Conservation (phyloP, 2,113 vertebrate species). For the Cephalopholis sonnerati region DNA sequence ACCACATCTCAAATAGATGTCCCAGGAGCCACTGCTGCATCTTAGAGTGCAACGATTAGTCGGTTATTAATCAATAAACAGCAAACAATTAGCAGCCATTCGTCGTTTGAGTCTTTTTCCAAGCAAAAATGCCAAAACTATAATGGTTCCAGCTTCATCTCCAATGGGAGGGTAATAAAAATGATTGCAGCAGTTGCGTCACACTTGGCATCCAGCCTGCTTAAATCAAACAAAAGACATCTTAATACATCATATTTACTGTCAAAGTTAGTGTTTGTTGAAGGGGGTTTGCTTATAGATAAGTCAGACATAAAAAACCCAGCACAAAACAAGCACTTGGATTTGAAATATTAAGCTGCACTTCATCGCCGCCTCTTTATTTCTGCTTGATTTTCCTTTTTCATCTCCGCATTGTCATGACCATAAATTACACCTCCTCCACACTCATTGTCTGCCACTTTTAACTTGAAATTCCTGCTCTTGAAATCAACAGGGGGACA, state of each 20-base stretch:
- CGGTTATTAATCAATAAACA: too few species aligned
- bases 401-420: slow-evolving; percentile 1
- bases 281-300: background rate
- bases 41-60: background rate
- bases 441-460: background rate
- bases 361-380: slow-evolving; percentile 4
- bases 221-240: background rate
- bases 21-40: slow-evolving; percentile 8
- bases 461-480: background rate
- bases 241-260: background rate
- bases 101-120: background rate
- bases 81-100: background rate
- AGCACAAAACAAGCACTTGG: too few species aligned
- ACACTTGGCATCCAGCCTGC: background rate
- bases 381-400: background rate
- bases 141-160: background rate
- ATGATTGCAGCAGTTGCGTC: background rate
- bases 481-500: background rate
- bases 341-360: background rate
- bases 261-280: background rate
- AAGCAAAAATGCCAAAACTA: background rate
- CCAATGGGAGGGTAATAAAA: background rate
- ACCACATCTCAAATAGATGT: background rate
- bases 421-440: background rate
- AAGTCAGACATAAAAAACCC: background rate